Base-by-base conservation (phyloP, 2,888 invertebrate genomes). In the Cantharis nigra region DNA sequence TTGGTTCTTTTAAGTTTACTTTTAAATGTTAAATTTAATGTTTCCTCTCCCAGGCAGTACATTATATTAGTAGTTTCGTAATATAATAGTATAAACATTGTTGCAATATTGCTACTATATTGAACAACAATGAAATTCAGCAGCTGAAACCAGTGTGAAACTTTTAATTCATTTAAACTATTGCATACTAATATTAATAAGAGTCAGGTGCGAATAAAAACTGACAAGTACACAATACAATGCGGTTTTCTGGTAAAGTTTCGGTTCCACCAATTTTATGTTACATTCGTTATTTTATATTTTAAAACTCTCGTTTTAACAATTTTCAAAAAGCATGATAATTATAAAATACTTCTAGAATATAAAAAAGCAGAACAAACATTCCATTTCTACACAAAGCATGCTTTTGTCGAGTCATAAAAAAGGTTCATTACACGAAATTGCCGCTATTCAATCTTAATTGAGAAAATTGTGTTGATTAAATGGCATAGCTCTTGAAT, bases 401-500 rank as follows among this genome's bases (percentile, higher is more conserved):
- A 49, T 49, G 49, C 49, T 49, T 49, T 49, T n/a, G 49, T 49
- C n/a, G 49, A 49, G 7, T 49, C 16, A 64, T 64, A 64, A 64
- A 64, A 23, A 20, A 23, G 23, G 65, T 67, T 67, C 65, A 23
- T 13, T n/a, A 67, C 20, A 23, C 11, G 65, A 67, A 67, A 67
- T 67, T 67, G 23, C 65, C n/a, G 23, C 65, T 67, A 67, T 67
- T 67, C 65, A 67, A 67, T 23, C 65, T 67, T 67, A 20, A 23
- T 67, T 67, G 65, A 11, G 65, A 67, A 67, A 67, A 67, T 67
- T 65, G 65, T 23, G 65, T 65, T 65, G 65, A 65, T 65, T 67
- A 67, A 20, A 67, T 13, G 26, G 65, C 7, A 13, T 26, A 23
- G 20, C 65, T 23, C 9, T 7, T 4, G n/a, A 67, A 67, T 67